Conservation (phyloP, 1,140 invertebrate species). For the Cepaea nemoralis region DNA sequence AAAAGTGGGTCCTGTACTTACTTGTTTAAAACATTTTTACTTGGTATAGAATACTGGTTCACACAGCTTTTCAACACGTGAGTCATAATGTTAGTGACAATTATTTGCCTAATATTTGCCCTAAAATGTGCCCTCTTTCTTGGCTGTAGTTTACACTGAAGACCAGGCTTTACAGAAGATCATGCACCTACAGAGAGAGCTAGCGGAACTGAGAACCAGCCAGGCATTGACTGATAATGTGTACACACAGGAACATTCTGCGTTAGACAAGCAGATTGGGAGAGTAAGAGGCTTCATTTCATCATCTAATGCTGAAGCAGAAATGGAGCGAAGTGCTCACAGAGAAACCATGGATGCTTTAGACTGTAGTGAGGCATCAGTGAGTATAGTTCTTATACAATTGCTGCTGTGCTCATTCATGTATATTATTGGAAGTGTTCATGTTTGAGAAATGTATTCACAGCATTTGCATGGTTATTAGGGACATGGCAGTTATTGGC, state of each 20-base stretch:
- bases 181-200: constrained; percentile 69
- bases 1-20: no score
- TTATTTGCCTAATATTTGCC: no score
- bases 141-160: constrained; percentile 62
- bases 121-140: background rate
- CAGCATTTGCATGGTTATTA: background rate
- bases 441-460: background rate
- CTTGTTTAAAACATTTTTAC: no score
- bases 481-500: background rate
- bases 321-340: constrained; percentile 70
- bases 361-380: constrained; percentile 69
- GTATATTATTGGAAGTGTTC: background rate
- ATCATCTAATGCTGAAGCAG: constrained; percentile 59
- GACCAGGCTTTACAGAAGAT: constrained; percentile 71
- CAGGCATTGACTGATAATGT: constrained; percentile 64
- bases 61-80: no score
- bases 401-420: background rate
- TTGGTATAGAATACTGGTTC: no score
- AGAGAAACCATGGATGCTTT: constrained; percentile 68
- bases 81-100: no score
- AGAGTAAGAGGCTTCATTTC: constrained; percentile 56
- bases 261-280: constrained; percentile 62
- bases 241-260: constrained; percentile 48
- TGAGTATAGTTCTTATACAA: constrained; percentile 48
- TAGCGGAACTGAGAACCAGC: constrained; percentile 69